Base-by-base conservation (phyloP, 23 tunicate genomes). In the Halocynthia aurantium region DNA sequence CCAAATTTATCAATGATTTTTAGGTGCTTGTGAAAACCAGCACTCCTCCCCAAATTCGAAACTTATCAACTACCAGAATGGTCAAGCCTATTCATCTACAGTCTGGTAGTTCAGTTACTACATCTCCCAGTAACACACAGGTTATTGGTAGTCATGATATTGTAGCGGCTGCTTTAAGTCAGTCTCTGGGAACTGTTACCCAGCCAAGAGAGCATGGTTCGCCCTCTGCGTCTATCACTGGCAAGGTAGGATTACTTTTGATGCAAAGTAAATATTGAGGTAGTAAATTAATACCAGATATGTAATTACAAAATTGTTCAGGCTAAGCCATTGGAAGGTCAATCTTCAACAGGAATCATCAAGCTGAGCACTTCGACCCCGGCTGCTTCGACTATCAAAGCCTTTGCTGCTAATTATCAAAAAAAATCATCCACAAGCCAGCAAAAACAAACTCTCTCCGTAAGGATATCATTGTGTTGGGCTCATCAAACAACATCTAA, bases 321-420 rank as follows among this genome's bases (percentile, higher is more conserved):
- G 13, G 50, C 22, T 40, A 65, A 40, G 6, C 22, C 22, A 10
- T 13, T 13, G 22, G 70, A 65, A 65, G 70, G 17, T 8, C 9
- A 0, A 10, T 49, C 70, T 11, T 6, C 70, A 15, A 9, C 78
- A 0, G 22, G 60, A 8, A 51, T 74, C 56, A 52, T 54, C 8
- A 74, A 74, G 22, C 31, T 74, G 10, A 21, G 50, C 22, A 74
- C 78, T 8, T 74, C 78, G 8, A 74, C 78, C 8, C 78, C 78
- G 9, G 78, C 78, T 56, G 78, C 78, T 55, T 74, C 78, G 10
- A 74, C 78, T 0, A 74, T 74, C 13, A 74, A 74, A 54, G 78
- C 78, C n/a, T 51, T 74, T 21, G 78, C 78, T 12, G 78, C 78
- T 8, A 51, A 53, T 56, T 74, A 74, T 54, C 78, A 74, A 64